Percentiles rank a stretch among this genome's conserved stretches.
Evolutionary conservation across 2,797 vertebrate species (phyloP).

Genomic region (Muraenolepis orangiensis): DNA sequence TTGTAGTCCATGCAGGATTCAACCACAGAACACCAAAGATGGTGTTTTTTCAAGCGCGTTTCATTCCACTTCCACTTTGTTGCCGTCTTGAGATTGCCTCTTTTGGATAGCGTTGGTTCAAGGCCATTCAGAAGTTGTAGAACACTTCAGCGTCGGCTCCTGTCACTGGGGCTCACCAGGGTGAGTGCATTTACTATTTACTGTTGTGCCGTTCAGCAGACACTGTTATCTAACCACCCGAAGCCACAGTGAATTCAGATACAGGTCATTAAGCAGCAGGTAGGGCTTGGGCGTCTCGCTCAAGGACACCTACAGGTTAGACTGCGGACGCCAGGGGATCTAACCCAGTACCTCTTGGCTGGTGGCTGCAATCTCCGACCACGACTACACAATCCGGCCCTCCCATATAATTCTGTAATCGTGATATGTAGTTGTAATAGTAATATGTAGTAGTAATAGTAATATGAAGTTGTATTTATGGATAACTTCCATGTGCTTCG

Average conservation of each 20-base stretch:
- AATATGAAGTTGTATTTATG: no score
- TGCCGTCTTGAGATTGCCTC: neutral
- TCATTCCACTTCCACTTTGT: neutral
- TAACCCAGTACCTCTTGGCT: neutral
- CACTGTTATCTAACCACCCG: neutral
- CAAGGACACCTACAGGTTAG: neutral
- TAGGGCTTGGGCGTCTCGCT: neutral
- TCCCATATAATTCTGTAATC: neutral
- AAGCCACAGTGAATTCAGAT: neutral
- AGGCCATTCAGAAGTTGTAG: neutral
- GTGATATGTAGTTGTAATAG: neutral
- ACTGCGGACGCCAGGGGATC: neutral
- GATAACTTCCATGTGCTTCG: neutral
- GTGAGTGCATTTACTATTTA: neutral
- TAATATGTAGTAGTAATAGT: neutral
- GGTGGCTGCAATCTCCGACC: neutral
- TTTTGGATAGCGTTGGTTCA: neutral
- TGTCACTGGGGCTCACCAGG: neutral
- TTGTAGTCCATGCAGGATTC: neutral
- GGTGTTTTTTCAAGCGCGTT: neutral
- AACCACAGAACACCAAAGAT: neutral
- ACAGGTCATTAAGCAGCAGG: neutral
- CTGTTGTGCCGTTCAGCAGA: neutral
- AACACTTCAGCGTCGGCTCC: neutral
- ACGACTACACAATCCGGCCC: neutral